Conservation (phyloP, 2,888 invertebrate species). For the Nebria brevicollis region DNA sequence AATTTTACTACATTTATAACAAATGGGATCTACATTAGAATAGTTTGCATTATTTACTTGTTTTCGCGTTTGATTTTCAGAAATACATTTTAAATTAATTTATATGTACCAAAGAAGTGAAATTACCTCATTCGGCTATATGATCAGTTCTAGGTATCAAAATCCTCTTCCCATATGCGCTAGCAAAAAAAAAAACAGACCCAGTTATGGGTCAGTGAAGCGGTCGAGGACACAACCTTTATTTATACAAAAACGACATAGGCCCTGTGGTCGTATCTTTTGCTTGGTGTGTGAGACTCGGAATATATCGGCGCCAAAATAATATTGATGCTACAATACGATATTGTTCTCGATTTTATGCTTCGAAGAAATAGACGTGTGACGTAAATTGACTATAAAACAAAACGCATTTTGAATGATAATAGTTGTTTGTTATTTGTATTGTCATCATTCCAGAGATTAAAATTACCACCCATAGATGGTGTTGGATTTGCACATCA, state of each 20-base stretch:
- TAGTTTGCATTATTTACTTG: too few species aligned
- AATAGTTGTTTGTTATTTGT: background rate
- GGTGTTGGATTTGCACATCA: constrained; percentile 6
- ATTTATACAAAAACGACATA: background rate
- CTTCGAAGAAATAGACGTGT: constrained; percentile 10
- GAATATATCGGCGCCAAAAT: background rate
- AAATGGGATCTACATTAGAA: too few species aligned
- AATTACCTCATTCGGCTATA: background rate
- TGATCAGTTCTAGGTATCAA: background rate
- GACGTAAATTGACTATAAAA: constrained; percentile 10
- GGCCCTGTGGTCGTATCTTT: background rate
- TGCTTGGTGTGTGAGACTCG: background rate
- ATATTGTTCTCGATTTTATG: constrained; percentile 10
- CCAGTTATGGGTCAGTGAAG: background rate
- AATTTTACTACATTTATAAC: too few species aligned
- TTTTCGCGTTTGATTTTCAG: too few species aligned
- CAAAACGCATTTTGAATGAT: background rate
- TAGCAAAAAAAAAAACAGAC: background rate
- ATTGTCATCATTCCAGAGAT: background rate
- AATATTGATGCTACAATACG: background rate
- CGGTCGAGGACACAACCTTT: background rate
- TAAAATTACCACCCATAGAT: background rate
- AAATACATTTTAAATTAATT: too few species aligned
- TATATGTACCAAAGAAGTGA: too few species aligned
- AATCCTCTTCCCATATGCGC: background rate